These are phyloP conservation scores for Eutolmus rufibarbis DNA, from an alignment of 2,888 invertebrate species.

Conservation along the genomic window DNA sequence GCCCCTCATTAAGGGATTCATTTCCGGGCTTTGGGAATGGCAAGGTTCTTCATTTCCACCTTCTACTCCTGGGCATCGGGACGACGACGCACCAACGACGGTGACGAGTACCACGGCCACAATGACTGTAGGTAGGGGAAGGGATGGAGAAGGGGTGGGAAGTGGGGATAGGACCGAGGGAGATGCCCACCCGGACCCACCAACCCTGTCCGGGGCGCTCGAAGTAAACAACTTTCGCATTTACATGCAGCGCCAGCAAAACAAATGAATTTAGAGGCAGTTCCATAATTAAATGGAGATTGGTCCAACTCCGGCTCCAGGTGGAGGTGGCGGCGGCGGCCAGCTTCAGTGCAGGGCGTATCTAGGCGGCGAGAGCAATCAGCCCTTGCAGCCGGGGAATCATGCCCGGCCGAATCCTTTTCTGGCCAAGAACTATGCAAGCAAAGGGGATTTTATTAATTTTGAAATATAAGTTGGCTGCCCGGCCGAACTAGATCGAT, in stretches of 20 bases:
- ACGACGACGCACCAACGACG: neutral
- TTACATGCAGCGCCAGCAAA: conserved; percentile 27
- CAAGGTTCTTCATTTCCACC: neutral
- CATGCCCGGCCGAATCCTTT: conserved; percentile 13
- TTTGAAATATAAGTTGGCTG: conserved; percentile 51
- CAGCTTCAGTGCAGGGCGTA: neutral
- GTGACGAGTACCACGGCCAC: neutral
- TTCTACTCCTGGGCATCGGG: neutral
- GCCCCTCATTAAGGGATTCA: neutral
- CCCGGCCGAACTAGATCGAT: conserved; percentile 48
- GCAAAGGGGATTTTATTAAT: conserved; percentile 50
- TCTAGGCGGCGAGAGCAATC: neutral
- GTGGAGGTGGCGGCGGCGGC: neutral
- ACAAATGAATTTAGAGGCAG: conserved; percentile 24
- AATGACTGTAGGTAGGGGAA: neutral
- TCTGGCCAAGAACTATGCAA: conserved; percentile 5
- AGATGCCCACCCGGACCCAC: neutral
- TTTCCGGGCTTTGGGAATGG: neutral
- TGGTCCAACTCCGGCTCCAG: neutral
- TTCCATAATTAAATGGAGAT: conserved; percentile 31
- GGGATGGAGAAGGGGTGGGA: too few relatives aligned
- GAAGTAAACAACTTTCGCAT: conserved; percentile 31
- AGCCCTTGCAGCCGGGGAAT: neutral
- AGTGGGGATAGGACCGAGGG: neutral
- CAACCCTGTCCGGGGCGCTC: neutral